These are phyloP conservation scores for Apeira syringaria DNA, from an alignment of 2,888 invertebrate species.

Conservation along the genomic window DNA sequence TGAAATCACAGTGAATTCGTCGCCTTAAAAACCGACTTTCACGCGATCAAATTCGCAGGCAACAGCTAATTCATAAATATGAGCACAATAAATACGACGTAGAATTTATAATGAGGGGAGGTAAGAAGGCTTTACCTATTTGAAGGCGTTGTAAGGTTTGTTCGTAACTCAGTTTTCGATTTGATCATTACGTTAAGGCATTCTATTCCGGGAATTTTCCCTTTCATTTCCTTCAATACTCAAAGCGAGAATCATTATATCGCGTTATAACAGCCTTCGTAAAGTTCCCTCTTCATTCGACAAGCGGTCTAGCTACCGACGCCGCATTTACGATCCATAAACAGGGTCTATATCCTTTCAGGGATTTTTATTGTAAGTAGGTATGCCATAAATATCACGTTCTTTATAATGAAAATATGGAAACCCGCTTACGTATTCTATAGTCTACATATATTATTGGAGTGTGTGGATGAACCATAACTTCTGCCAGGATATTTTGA, in stretches of 20 bases:
- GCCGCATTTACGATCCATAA: conserved; percentile 51
- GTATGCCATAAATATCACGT: conserved; percentile 45
- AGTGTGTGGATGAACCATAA: conserved; percentile 1
- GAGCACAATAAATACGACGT: no score
- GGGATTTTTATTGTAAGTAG: conserved; percentile 51
- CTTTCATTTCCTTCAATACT: conserved; percentile 38
- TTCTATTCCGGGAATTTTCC: conserved; percentile 21
- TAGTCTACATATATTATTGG: conserved; percentile 13
- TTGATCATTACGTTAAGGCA: conserved; percentile 7
- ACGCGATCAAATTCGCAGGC: no score
- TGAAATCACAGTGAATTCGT: no score
- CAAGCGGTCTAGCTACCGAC: conserved; percentile 39
- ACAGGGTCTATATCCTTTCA: conserved; percentile 47
- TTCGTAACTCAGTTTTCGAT: conserved; percentile 11
- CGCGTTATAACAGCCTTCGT: conserved; percentile 42
- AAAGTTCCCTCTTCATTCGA: conserved; percentile 39
- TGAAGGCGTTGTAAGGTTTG: no score
- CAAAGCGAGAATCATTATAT: conserved; percentile 42
- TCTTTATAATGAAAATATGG: conserved; percentile 48
- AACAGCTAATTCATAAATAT: no score
- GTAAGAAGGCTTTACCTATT: no score
- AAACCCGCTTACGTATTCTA: conserved; percentile 34
- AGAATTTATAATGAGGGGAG: no score
- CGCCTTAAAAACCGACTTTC: no score
- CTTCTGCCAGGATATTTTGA: conserved; percentile 9